These are phyloP conservation scores for Apomyelois bistriatella DNA, from an alignment of 2,888 invertebrate species.

Conservation along the genomic window DNA sequence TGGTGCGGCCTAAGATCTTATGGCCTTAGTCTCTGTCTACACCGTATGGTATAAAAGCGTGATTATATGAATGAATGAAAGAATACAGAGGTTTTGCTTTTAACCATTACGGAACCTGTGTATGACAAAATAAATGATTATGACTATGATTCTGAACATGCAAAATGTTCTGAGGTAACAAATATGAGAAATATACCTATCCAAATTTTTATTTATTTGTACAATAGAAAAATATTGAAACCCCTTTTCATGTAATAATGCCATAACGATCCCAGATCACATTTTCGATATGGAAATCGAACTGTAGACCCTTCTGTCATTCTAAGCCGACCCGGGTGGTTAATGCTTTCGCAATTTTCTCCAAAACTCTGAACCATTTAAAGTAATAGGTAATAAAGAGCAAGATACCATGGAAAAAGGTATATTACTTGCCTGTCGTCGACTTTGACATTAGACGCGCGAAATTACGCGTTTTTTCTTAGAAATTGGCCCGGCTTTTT, in stretches of 20 bases:
- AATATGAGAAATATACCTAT: too few species aligned
- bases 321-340: conserved; percentile 1
- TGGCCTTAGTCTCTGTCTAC: too few species aligned
- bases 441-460: not conserved
- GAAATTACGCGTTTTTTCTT: conserved; percentile 2
- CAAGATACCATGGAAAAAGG: conserved; percentile 1
- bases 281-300: conserved; percentile 3
- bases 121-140: too few species aligned
- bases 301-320: not conserved
- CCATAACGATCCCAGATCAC: not conserved
- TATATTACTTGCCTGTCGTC: conserved; percentile 4
- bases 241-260: not conserved
- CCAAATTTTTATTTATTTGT: too few species aligned
- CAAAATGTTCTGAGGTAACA: too few species aligned
- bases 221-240: too few species aligned
- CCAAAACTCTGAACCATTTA: conserved; percentile 9
- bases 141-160: too few species aligned
- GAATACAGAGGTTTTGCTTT: too few species aligned
- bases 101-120: too few species aligned
- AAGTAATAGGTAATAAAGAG: conserved; percentile 9
- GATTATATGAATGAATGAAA: too few species aligned
- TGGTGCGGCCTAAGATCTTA: too few species aligned
- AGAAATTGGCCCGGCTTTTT: not conserved
- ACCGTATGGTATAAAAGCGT: too few species aligned
- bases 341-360: conserved; percentile 10